These are phyloP conservation scores for Nephrotoma guestfalica DNA, from an alignment of 2,888 invertebrate genomes.

Conservation along the genomic window DNA sequence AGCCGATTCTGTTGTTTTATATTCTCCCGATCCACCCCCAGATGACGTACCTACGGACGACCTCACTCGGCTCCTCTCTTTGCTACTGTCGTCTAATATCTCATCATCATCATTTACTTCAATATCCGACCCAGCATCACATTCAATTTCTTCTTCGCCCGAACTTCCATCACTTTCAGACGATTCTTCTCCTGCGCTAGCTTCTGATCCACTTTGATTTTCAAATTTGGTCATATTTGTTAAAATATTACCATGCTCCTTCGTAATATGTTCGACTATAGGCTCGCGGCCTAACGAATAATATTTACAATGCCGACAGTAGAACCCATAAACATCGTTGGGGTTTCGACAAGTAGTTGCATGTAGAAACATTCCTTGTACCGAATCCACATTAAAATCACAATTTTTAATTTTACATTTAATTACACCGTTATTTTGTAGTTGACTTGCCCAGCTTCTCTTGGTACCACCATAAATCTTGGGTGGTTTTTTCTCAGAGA, in stretches of 20 bases:
- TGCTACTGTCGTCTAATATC: neutral
- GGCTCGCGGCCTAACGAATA: constrained; percentile 10
- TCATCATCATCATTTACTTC: constrained; percentile 14
- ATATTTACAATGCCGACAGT: constrained; percentile 17
- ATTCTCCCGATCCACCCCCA: neutral
- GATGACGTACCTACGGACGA: neutral
- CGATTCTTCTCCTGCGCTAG: constrained; percentile 7
- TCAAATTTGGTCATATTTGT: constrained; percentile 10
- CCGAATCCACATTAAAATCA: constrained; percentile 18
- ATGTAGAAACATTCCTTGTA: constrained; percentile 22
- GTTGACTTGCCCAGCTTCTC: constrained; percentile 12
- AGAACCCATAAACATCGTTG: constrained; percentile 18
- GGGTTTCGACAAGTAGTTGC: constrained; percentile 20
- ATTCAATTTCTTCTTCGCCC: constrained; percentile 9
- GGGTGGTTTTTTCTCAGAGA: neutral
- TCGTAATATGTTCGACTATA: constrained; percentile 13
- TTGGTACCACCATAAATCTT: neutral
- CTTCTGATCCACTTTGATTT: constrained; percentile 18
- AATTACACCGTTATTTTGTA: constrained; percentile 17
- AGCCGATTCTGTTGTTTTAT: neutral
- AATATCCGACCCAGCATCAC: constrained; percentile 13
- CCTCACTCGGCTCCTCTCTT: neutral
- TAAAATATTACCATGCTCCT: constrained; percentile 6
- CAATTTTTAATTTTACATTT: constrained; percentile 26
- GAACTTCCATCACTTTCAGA: constrained; percentile 12